Base-by-base conservation (phyloP, 2,888 invertebrate genomes). In the Xestobium rufovillosum region DNA sequence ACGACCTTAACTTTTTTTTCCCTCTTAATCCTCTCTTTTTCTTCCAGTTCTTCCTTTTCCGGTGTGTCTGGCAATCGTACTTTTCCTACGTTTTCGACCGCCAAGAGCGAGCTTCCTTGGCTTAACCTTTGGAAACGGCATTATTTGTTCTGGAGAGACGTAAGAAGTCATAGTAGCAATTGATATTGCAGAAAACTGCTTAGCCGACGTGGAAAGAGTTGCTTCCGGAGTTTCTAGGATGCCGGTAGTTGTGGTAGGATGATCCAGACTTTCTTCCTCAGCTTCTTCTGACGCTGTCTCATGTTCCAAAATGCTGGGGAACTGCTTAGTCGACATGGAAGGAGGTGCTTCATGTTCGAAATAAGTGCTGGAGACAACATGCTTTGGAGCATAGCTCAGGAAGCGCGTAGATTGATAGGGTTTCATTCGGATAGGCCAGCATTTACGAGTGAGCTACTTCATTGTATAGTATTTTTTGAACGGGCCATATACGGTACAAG, bases 401-500 rank as follows among this genome's bases (percentile, higher is more conserved):
- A 19, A 42, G 27, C 11, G 19, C 35, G 30, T 42, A 39, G 16
- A 42, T 42, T 19, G 36, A 25, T 14, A 36, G 31, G 25, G 36
- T 32, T 37, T 26, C 17, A 38, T 53, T 52, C 12, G 52, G 51
- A 41, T 58, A 33, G 36, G 34, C 42, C 32, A n/a, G n/a, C n/a
- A n/a, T n/a, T n/a, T n/a, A n/a, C n/a, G n/a, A n/a, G n/a, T 45
- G 13, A 29, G 33, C 3, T 35, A 29, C 41, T 50, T 34, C 48
- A 47, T 56, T 2, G 34, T 17, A n/a, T n/a, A 28, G 25, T 31
- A 38, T 12, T 39, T 30, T 26, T 46, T 43, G 12, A 43, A 44
- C 4, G 45, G 45, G 17, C 41, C 45, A 41, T 31, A 51, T 8
- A 46, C 39, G 31, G 10, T 36, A 26, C 31, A 36, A 14, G 9